A percentile compares a stretch with the other conserved stretches of the same genome.
Conservation (phyloP, 2,888 invertebrate genomes). For the Hoplodrina ambigua region DNA sequence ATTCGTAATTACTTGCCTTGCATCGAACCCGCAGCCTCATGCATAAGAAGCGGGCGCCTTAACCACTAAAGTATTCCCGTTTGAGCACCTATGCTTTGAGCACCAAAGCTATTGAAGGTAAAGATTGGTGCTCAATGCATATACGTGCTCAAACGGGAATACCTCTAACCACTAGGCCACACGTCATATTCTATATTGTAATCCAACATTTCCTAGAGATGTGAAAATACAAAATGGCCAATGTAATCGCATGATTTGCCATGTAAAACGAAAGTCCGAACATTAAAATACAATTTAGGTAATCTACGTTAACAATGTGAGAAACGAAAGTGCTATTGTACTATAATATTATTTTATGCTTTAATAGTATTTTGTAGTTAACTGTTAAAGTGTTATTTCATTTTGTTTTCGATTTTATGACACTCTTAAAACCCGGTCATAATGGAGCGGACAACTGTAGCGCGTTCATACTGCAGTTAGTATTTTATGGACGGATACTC, state of each 20-base stretch:
- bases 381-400: constrained; percentile 13
- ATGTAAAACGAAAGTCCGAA: constrained; percentile 66
- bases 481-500: no score
- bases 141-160: no score
- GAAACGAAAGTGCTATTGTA: constrained; percentile 68
- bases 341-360: constrained; percentile 26
- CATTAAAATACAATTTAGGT: constrained; percentile 75
- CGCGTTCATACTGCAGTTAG: no score
- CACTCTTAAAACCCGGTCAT: neutral
- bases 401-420: constrained; percentile 13
- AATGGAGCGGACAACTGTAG: no score
- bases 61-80: no score
- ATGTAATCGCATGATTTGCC: constrained; percentile 33
- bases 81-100: no score
- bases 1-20: no score
- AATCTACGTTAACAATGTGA: constrained; percentile 59
- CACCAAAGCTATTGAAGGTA: no score
- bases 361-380: constrained; percentile 2
- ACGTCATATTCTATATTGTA: neutral
- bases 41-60: no score
- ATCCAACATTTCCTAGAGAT: constrained; percentile 10
- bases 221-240: constrained; percentile 33
- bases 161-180: no score
- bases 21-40: no score
- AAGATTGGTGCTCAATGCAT: no score